Evolutionary conservation across 1,140 invertebrate species (phyloP).

Genomic region (Himalopsyche phryganea): DNA sequence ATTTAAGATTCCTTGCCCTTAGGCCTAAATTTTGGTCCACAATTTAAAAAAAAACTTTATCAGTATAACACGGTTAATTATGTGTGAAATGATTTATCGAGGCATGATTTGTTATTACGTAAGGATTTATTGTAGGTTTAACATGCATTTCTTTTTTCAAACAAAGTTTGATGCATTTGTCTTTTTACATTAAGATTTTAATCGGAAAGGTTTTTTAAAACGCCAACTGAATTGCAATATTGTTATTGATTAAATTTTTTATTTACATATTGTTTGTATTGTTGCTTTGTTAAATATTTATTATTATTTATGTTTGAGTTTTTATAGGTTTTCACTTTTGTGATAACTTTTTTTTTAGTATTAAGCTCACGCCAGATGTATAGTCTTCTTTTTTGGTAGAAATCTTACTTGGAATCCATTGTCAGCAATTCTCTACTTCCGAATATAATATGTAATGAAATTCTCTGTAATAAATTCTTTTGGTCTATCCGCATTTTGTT

Average conservation of each 20-base stretch:
- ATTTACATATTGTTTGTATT: conserved; percentile 28
- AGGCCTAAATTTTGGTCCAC: conserved; percentile 35
- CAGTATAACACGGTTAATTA: conserved; percentile 27
- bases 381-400: conserved; percentile 35
- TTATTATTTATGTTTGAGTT: conserved; percentile 32
- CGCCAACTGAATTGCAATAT: conserved; percentile 34
- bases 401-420: conserved; percentile 35
- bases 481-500: conserved; percentile 24
- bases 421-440: conserved; percentile 36
- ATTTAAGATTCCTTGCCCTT: conserved; percentile 33
- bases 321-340: conserved; percentile 30
- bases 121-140: conserved; percentile 31
- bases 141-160: conserved; percentile 31
- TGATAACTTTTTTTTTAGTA: conserved; percentile 32
- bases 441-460: conserved; percentile 36
- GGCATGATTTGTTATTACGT: conserved; percentile 28
- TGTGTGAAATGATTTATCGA: conserved; percentile 32
- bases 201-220: conserved; percentile 21
- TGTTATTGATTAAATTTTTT: conserved; percentile 33
- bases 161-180: conserved; percentile 34
- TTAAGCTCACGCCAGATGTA: conserved; percentile 35
- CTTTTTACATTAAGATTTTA: conserved; percentile 25
- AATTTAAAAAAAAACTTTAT: conserved; percentile 21
- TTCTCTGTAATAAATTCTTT: conserved; percentile 36
- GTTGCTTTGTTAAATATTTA: conserved; percentile 33